Conservation (phyloP, 2,113 vertebrate genomes). For the Chaenocephalus aceratus region DNA sequence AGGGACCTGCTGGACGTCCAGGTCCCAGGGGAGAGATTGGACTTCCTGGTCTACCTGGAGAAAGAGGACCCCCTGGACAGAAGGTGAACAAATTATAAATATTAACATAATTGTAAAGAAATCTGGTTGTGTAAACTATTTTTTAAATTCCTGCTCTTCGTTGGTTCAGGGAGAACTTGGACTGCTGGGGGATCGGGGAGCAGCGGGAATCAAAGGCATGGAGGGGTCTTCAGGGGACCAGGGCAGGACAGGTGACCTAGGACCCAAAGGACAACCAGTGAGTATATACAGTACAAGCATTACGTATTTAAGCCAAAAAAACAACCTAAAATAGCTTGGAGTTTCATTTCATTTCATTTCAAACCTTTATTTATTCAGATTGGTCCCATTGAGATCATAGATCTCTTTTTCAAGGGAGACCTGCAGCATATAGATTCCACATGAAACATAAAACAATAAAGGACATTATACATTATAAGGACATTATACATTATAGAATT, state of each 20-base stretch:
- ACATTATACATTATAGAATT: too few relatives aligned
- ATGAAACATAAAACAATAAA: too few relatives aligned
- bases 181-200: conserved; percentile 88
- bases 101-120: background rate
- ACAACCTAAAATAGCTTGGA: background rate
- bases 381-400: too few relatives aligned
- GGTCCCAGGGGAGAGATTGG: conserved; percentile 89
- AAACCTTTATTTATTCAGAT: too few relatives aligned
- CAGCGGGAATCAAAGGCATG: conserved; percentile 86
- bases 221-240: conserved; percentile 90
- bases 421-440: too few relatives aligned
- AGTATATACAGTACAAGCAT: conserved; percentile 53
- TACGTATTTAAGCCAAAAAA: conserved; percentile 3
- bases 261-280: conserved; percentile 91
- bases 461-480: too few relatives aligned
- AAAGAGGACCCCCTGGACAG: conserved; percentile 85
- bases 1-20: conserved; percentile 88
- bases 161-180: conserved; percentile 90
- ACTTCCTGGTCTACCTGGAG: conserved; percentile 87
- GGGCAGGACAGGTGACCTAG: conserved; percentile 87
- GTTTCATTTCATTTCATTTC: too few relatives aligned
- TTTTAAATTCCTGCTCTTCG: background rate
- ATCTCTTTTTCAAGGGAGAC: too few relatives aligned
- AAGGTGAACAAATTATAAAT: conserved; percentile 84
- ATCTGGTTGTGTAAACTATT: background rate